Percentiles rank a stretch among this genome's conserved stretches.
Conservation (phyloP, 2,797 vertebrate species). For the Hypotaenidia okinawae region DNA sequence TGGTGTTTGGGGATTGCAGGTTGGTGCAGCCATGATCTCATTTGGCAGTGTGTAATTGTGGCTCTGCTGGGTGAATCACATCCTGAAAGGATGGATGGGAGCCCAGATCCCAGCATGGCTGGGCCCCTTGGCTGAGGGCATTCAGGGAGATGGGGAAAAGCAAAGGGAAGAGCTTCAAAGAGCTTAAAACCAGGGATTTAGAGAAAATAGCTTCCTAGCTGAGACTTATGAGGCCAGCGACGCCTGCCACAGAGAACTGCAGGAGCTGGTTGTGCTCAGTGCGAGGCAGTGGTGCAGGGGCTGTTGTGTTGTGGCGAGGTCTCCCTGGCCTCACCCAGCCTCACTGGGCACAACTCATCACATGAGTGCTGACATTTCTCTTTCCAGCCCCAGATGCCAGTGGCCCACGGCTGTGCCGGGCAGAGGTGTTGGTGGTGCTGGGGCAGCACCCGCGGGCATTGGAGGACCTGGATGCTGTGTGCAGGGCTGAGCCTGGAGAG, state of each 20-base stretch:
- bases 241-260: not conserved
- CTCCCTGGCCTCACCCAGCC: not conserved
- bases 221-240: not conserved
- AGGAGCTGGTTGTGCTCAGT: not conserved
- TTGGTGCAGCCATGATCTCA: not conserved
- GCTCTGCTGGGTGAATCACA: not conserved
- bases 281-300: fast-evolving
- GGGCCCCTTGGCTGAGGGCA: not conserved
- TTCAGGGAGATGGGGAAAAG: not conserved
- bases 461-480: slow-evolving; percentile 84
- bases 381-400: slow-evolving; percentile 78
- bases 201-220: not conserved
- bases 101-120: not conserved
- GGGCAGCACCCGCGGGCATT: slow-evolving; percentile 77
- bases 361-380: not conserved
- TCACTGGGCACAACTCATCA: fast-evolving
- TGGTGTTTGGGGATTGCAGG: not conserved
- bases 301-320: fast-evolving
- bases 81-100: not conserved
- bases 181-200: not conserved
- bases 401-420: slow-evolving; percentile 80
- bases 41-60: not conserved
- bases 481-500: slow-evolving; percentile 81
- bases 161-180: not conserved
- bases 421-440: slow-evolving; percentile 80